Evolutionary conservation across 37 sponge, comb jelly and placozoan genomes (phyloP).

Genomic region (Theonella swinhoei): DNA sequence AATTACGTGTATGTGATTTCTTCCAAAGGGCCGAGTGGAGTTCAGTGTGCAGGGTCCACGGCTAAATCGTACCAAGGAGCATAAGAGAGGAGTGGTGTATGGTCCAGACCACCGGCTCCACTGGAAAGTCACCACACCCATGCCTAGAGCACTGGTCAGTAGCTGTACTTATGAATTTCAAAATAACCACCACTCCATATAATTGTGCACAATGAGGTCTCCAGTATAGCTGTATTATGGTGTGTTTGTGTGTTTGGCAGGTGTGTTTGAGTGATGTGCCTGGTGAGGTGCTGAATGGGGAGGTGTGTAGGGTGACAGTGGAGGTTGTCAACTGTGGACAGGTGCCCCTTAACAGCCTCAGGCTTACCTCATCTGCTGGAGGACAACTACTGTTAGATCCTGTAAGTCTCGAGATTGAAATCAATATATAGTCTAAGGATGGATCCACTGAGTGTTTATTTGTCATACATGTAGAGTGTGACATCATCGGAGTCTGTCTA

Average conservation of each 20-base stretch:
- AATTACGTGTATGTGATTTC: too few species aligned
- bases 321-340: slow-evolving; percentile 65
- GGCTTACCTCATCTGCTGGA: slow-evolving; percentile 44
- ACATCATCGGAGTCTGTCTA: background rate
- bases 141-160: slow-evolving; percentile 77
- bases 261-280: slow-evolving; percentile 27
- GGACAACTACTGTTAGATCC: slow-evolving; percentile 31
- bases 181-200: background rate
- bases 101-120: slow-evolving; percentile 70
- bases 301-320: slow-evolving; percentile 47
- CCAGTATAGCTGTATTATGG: background rate
- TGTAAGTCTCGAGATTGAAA: slow-evolving; percentile 6
- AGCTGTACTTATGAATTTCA: too few species aligned
- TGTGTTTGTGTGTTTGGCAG: background rate
- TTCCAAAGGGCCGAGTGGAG: slow-evolving; percentile 37
- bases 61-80: slow-evolving; percentile 59
- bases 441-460: background rate
- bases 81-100: slow-evolving; percentile 51
- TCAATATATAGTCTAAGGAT: background rate
- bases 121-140: slow-evolving; percentile 72
- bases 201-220: background rate
- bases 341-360: slow-evolving; percentile 50
- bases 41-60: slow-evolving; percentile 51
- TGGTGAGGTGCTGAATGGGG: slow-evolving; percentile 40
- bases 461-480: background rate